Base-by-base conservation (phyloP, 2,797 vertebrate genomes). In the Acrocephalus scirpaceus region DNA sequence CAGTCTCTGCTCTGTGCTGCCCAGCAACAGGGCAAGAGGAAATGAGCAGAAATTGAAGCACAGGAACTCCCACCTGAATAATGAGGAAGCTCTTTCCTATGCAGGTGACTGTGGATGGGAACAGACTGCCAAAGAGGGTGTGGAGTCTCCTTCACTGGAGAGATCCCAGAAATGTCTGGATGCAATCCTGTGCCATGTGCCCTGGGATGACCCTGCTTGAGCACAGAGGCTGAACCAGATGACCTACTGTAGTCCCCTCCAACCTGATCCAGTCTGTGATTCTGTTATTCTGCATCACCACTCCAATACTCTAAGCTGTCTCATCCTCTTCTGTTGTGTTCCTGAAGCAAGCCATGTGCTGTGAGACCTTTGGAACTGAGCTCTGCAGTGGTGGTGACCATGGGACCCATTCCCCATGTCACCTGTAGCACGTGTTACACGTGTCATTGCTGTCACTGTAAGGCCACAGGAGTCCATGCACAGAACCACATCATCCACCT, bases 331-430 rank as follows among this genome's bases (percentile, higher is more conserved):
- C 36, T 57, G 18, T 9, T 64, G 16, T 34, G 32, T 32, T 78
- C 47, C 42, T 6, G 5, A 54, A 61, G 45, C 0, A 1, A 69
- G 25, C 16, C 1, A 0, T 20, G 32, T 22, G 47, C 65, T 40
- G n/a, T 73, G 60, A 76, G 36, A 10, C 36, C 34, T 71, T 36
- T 38, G 34, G 76, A 40, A 44, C n/a, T 0, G 6, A 78, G 40
- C 32, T 64, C 66, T 71, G 26, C 1, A 1, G 12, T 20, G 22
- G 6, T 4, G 16, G 15, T 78, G 54, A 32, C 62, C 29, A 4
- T 0, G 8, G n/a, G 19, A 36, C 19, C 44, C 16, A 3, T n/a
- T 85, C 22, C 47, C 9, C 38, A 45, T 11, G 42, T 34, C 34
- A 42, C 66, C 11, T n/a, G 23, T 12, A 56, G 40, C 47, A 45